A percentile compares a stretch with the other conserved stretches of the same genome.
These are phyloP conservation scores for Suncus etruscus DNA, from an alignment of 2,113 vertebrate genomes.

Conservation along the genomic window DNA sequence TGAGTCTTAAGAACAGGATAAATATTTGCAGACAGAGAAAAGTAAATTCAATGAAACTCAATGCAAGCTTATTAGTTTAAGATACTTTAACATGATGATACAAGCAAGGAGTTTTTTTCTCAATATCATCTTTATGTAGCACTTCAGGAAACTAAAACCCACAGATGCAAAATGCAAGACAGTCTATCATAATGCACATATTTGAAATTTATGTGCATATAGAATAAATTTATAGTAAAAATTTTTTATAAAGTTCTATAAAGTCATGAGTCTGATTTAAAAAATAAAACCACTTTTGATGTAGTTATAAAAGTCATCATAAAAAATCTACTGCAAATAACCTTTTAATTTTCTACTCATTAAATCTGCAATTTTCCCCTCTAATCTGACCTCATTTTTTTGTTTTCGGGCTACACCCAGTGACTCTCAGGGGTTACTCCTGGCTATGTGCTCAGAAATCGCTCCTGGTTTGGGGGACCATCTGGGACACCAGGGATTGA, in stretches of 20 bases:
- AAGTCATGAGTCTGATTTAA: background rate
- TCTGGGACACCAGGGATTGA: no score
- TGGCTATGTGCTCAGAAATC: no score
- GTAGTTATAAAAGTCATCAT: conserved; percentile 7
- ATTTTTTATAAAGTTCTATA: background rate
- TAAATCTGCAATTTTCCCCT: conserved; percentile 33
- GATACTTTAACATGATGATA: background rate
- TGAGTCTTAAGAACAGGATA: conserved; percentile 54
- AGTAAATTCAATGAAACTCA: conserved; percentile 29
- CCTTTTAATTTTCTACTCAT: conserved; percentile 2
- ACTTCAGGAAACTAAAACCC: conserved; percentile 32
- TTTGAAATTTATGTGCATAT: background rate
- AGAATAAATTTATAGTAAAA: no score
- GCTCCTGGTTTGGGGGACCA: no score
- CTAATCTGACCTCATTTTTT: conserved; percentile 57
- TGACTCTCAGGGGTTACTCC: no score
- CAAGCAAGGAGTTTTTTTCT: background rate
- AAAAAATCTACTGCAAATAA: conserved; percentile 20
- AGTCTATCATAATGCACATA: background rate
- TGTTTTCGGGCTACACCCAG: no score
- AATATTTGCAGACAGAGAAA: conserved; percentile 22
- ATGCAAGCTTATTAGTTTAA: background rate
- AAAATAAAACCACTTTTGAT: conserved; percentile 9
- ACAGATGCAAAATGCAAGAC: background rate
- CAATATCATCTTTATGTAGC: background rate